Base-by-base conservation (phyloP, 1,140 invertebrate species). In the Phymorhynchus buccinoides region DNA sequence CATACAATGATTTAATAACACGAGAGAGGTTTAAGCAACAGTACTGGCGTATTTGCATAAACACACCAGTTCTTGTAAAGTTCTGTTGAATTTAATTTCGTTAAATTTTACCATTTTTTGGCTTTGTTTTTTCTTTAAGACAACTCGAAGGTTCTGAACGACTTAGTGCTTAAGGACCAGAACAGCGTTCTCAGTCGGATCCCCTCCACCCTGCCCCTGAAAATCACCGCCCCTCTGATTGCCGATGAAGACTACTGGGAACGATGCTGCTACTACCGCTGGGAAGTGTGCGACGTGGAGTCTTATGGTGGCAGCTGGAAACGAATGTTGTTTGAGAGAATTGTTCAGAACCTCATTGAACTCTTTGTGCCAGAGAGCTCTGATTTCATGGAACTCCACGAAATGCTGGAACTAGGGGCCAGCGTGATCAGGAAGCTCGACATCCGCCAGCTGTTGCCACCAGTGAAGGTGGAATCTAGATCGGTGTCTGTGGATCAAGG, bases 181-280 rank as follows among this genome's bases (percentile, higher is more conserved):
- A 80, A 83, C 32, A 92, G 89, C 87, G 91, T 94, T 9, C 85
- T 93, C 16, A 89, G 92, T 52, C 90, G 90, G 84, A 91, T 94
- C 68, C 90, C 93, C 14, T 89, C 89, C 39, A 86, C 89, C 73
- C 73, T 94, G 18, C 93, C 93, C 27, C 86, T 94, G 3, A 91
- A 92, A 85, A 90, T 93, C 27, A 93, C 92, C 42, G 92, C 93
- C 48, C 87, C 90, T 16, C 78, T 93, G 6, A 44, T 79, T 22
- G 88, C 93, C 32, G 91, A 94, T 88, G 92, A 94, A 84, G 90
- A 89, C 4, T 94, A 92, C 88, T 94, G 93, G 93, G 88, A 93
- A 86, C 88, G 92, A 30, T 92, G 92, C 84, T 93, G 92, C 86
- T 90, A 91, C 84, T 89, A 89, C n/a, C 83, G 92, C 37, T 94